Base-by-base conservation (phyloP, 2,888 invertebrate genomes). In the Nemoura dubitans region DNA sequence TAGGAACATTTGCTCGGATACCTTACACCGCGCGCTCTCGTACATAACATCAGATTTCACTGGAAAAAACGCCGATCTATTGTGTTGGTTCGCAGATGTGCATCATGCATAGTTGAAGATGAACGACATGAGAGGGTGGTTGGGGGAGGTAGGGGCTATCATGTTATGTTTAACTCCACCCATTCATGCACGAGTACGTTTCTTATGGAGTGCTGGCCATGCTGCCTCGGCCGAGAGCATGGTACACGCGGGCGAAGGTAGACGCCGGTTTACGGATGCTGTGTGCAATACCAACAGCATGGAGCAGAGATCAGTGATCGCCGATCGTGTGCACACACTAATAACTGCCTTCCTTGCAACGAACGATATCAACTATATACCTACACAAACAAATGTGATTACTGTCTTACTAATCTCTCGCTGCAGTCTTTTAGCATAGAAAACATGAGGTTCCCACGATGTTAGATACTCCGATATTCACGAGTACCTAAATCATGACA, bases 371-470 rank as follows among this genome's bases (percentile, higher is more conserved):
- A 83, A 42, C 83, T 83, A 36, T 36, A n/a, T n/a, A n/a, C n/a
- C n/a, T n/a, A 36, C 42, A 43, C 42, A 83, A 83, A 83, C 83
- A 83, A 83, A 27, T 83, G 83, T 83, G 83, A 83, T 83, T 83
- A 83, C 83, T 42, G 42, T 42, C 42, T 42, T 83, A 83, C 83
- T 36, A 83, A 83, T 83, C 83, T 26, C 83, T 82, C 30, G 0
- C 14, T 59, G 21, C 59, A 59, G 59, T 59, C 36, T 30, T 25
- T 25, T 29, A 43, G 43, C 43, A 25, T n/a, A 30, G 83, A 26
- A 42, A 26, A 42, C 83, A 36, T 83, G 76, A 26, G 76, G 59
- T 84, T 84, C 84, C 84, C 84, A 84, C 84, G 84, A 76, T 59
- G 76, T 28, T 84, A 76, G 42, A 29, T 42, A 43, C 81, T 16